phyloP scores from a whole-genome alignment of 92 coral and sea anemone species.

The Parazoanthus swiftii region DNA sequence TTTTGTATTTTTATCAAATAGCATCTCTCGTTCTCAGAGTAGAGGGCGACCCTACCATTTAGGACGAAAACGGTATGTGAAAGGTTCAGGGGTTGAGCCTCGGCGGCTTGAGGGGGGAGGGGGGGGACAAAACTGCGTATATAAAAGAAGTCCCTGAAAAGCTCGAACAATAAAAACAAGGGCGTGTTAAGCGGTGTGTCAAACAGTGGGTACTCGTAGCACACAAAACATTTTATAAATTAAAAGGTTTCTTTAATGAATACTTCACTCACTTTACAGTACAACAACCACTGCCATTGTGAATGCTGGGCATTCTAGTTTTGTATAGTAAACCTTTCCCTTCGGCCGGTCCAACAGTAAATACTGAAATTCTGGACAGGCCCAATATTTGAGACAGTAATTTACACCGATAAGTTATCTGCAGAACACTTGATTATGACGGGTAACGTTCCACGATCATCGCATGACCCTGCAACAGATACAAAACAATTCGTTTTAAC shows the following conservation, averaged over 20 bases:
- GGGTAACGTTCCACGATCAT: conserved; percentile 90
- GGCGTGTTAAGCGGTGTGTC: no score
- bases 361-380: not conserved
- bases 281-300: not conserved
- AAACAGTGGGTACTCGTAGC: not conserved
- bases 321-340: not conserved
- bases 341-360: not conserved
- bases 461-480: conserved; percentile 79
- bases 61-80: no score
- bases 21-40: no score
- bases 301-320: conserved; percentile 12
- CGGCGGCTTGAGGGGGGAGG: no score
- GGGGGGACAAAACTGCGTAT: no score
- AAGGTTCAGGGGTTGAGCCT: no score
- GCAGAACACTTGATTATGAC: conserved; percentile 49
- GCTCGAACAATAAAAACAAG: no score
- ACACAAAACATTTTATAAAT: not conserved
- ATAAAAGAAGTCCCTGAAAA: no score
- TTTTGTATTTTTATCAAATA: no score
- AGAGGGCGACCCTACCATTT: no score
- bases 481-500: not conserved
- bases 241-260: not conserved
- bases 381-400: not conserved
- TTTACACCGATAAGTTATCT: conserved; percentile 28
- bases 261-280: not conserved